phyloP scores from a whole-genome alignment of 1,140 invertebrate species.

The Drosophila carrolli region DNA sequence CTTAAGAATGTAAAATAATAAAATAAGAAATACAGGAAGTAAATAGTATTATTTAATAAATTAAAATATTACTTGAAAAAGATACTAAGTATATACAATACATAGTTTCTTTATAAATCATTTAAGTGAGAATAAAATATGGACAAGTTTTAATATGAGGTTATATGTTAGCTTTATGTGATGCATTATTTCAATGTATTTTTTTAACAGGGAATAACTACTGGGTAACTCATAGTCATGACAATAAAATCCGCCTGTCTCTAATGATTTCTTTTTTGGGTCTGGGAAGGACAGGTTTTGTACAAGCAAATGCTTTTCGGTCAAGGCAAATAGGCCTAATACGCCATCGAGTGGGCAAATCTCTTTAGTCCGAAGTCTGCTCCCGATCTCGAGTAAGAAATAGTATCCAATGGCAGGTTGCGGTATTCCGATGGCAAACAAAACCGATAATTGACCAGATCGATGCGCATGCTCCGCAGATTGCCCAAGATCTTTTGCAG shows the following conservation, averaged over 20 bases:
- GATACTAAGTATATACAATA: no score
- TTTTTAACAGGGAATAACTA: no score
- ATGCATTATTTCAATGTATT: no score
- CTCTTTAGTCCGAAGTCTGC: slow-evolving; percentile 2
- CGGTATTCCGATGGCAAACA: slow-evolving; percentile 43
- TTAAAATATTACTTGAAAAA: no score
- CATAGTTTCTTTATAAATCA: no score
- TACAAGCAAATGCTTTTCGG: slow-evolving; percentile 33
- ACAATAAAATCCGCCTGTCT: no score
- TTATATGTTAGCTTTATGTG: no score
- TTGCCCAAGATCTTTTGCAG: slow-evolving; percentile 63
- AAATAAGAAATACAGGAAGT: no score
- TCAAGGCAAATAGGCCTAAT: slow-evolving; percentile 42
- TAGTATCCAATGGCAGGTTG: slow-evolving; percentile 25
- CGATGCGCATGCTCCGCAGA: slow-evolving; percentile 48
- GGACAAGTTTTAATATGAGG: no score
- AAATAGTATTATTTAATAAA: no score
- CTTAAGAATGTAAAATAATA: no score
- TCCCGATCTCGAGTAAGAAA: slow-evolving; percentile 9
- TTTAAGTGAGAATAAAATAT: no score
- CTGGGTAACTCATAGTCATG: not conserved
- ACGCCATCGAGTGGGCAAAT: slow-evolving; percentile 18
- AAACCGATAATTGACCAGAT: slow-evolving; percentile 44
- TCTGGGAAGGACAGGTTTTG: slow-evolving; percentile 11
- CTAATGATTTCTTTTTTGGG: slow-evolving; percentile 5